These are phyloP conservation scores for Oxytorus armatus DNA, from an alignment of 2,888 invertebrate species.

Conservation along the genomic window DNA sequence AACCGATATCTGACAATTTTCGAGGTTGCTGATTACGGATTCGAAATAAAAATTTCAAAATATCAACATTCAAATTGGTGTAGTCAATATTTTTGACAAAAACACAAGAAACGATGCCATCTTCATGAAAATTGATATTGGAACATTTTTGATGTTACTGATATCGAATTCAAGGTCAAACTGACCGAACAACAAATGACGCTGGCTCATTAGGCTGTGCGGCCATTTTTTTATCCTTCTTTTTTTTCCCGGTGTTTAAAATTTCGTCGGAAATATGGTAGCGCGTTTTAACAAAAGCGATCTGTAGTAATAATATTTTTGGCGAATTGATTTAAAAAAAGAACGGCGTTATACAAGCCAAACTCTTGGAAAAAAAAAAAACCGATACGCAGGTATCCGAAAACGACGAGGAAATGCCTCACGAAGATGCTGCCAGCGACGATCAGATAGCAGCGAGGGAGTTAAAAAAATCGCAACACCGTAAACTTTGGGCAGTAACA, in stretches of 20 bases:
- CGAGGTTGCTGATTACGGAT: neutral
- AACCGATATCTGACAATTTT: neutral
- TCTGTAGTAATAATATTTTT: neutral
- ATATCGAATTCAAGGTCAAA: too few species aligned
- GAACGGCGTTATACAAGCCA: neutral
- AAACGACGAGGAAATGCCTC: constrained; percentile 58
- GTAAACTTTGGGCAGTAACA: constrained; percentile 78
- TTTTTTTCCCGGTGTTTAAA: neutral
- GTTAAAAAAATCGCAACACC: constrained; percentile 73
- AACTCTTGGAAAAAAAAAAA: constrained; percentile 26
- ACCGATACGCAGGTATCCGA: constrained; percentile 67
- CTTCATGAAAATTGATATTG: neutral
- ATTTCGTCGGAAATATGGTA: neutral
- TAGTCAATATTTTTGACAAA: too few species aligned
- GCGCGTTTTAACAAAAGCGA: neutral
- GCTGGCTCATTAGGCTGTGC: too few species aligned
- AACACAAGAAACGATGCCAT: neutral
- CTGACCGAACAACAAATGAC: too few species aligned
- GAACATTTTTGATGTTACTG: neutral
- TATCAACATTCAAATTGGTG: neutral
- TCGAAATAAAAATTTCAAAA: neutral
- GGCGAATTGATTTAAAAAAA: neutral
- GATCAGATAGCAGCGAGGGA: constrained; percentile 66
- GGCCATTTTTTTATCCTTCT: neutral
- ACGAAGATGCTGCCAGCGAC: constrained; percentile 56